Evolutionary conservation across 2,797 vertebrate genomes (phyloP).

Genomic region (Hoplostethus mediterraneus): DNA sequence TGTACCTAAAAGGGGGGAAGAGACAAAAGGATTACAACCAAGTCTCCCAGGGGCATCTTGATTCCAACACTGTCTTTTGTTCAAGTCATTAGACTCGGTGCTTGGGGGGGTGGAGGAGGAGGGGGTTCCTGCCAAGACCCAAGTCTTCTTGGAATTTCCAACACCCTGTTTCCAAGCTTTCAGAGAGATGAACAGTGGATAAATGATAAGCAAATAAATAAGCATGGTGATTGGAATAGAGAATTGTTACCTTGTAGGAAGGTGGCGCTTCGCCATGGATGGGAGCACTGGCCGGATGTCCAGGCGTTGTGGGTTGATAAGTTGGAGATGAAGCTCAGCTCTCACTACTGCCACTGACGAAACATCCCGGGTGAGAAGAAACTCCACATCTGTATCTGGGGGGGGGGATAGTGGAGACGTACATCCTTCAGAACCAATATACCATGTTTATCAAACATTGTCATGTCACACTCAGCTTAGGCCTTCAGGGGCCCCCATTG

Average conservation of each 20-base stretch:
- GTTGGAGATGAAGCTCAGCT: conserved; percentile 85
- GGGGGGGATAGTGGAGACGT: neutral
- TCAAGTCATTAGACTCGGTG: no score
- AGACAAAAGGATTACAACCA: neutral
- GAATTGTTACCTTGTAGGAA: conserved; percentile 78
- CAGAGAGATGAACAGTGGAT: neutral
- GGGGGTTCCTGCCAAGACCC: no score
- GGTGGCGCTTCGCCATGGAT: conserved; percentile 72
- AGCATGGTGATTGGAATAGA: no score
- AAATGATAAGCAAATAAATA: no score
- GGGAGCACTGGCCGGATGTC: conserved; percentile 79
- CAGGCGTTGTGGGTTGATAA: conserved; percentile 80
- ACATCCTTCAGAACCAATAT: conserved; percentile 13
- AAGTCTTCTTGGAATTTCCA: no score
- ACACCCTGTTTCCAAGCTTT: neutral
- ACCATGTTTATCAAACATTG: neutral
- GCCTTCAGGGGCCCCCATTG: neutral
- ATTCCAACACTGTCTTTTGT: no score
- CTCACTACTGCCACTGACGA: conserved; percentile 65
- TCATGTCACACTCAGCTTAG: conserved; percentile 7
- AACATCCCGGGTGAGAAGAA: conserved; percentile 80
- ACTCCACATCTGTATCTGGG: conserved; percentile 79
- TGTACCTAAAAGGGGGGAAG: conserved; percentile 72
- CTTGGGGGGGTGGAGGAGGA: no score
- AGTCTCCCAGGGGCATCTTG: no score